Evolutionary conservation across 2,888 invertebrate species (phyloP), one percentile per base, ranked within the genome.

Genomic region (Ochropleura leucogaster): DNA sequence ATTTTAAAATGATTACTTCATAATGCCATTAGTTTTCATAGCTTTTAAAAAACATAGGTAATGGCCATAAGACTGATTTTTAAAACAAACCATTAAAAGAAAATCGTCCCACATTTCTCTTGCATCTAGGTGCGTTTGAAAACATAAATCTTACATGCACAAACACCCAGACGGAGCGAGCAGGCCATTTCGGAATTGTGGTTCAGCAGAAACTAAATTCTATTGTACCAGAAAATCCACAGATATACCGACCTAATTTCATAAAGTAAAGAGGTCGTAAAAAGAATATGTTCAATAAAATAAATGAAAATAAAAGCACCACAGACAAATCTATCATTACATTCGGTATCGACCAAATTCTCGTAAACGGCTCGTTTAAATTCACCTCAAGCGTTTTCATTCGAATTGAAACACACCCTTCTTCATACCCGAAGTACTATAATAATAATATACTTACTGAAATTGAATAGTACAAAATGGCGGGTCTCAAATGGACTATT

Each of bases 381-480:
- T 85, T 85, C 85, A 83, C 78, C 67, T 72, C 67, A 65, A 72
- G 51, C 72, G 46, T 72, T 74, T 80, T 49, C 73, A 75, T 83
- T 83, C 72, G 68, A 75, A 77, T 77, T 77, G 75, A 78, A 85
- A 85, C 71, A 83, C 68, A 77, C 67, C 74, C 84, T 73, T 59
- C 72, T 77, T 75, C 77, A 83, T 71, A 80, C 69, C 73, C 68
- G 55, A 75, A 77, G 78, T 76, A 68, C 76, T 69, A 65, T 76
- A 71, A 78, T 85, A 77, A 75, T 84, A 84, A 85, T 84, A 78
- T 77, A 82, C 83, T 85, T 72, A 77, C 69, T 60, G 47, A 85
- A 85, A 84, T 83, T 84, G 85, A 85, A 82, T 72, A 77, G 65
- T 77, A 72, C 67, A 51, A 80, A 83, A 78, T 68, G 85, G 72